These are phyloP conservation scores for Cryptus viduatorius DNA, from an alignment of 2,888 invertebrate genomes.

Conservation along the genomic window DNA sequence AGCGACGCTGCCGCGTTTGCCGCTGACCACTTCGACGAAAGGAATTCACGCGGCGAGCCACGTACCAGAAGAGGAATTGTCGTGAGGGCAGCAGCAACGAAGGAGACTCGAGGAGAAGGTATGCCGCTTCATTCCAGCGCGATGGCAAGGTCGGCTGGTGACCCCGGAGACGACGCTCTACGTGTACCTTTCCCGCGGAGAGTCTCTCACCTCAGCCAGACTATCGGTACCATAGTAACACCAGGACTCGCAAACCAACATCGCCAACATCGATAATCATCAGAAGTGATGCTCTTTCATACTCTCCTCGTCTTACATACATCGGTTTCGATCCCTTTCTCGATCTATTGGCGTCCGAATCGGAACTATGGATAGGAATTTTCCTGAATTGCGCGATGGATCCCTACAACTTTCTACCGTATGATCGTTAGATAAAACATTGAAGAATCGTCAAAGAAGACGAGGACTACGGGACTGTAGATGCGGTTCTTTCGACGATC, in stretches of 20 bases:
- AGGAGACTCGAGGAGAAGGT: slow-evolving; percentile 65
- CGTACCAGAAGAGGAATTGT: slow-evolving; percentile 59
- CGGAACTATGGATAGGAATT: not conserved
- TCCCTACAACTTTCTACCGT: not conserved
- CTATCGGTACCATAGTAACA: slow-evolving; percentile 9
- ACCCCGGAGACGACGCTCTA: slow-evolving; percentile 67
- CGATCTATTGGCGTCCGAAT: not conserved
- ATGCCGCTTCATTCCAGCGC: slow-evolving; percentile 62
- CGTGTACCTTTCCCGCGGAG: slow-evolving; percentile 62
- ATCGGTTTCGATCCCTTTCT: not conserved
- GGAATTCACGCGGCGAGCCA: slow-evolving; percentile 50
- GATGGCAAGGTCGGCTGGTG: slow-evolving; percentile 75
- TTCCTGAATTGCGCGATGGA: not conserved
- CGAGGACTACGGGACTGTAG: slow-evolving; percentile 50
- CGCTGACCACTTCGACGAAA: slow-evolving; percentile 50
- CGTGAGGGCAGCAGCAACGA: slow-evolving; percentile 68
- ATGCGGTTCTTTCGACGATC: slow-evolving; percentile 28
- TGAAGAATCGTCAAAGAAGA: slow-evolving; percentile 67
- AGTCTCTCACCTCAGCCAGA: slow-evolving; percentile 42
- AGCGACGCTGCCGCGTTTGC: slow-evolving; percentile 33
- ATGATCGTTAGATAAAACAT: not conserved
- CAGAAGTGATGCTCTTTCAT: not conserved
- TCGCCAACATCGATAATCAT: not conserved
- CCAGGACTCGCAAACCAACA: not conserved
- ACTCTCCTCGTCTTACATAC: not conserved